Evolutionary conservation across 2,888 invertebrate genomes (phyloP), one percentile per base, ranked within the genome.

Genomic region (Carabus problematicus): DNA sequence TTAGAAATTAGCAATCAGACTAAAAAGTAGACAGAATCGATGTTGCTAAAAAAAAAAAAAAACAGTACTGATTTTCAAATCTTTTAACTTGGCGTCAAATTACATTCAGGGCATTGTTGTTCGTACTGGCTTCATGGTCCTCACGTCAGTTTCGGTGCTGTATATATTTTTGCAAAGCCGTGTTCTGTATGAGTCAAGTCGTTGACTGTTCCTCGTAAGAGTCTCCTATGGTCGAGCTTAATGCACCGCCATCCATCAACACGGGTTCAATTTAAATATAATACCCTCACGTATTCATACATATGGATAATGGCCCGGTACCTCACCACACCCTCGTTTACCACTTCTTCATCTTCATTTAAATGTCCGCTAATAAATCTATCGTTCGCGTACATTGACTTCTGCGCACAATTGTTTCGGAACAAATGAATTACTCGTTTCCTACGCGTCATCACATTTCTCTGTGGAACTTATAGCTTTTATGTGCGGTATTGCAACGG

Each of bases 231-330:
- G 52, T 52, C 52, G 9, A 11, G 19, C 52, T 16, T 52, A 52
- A 52, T 52, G 52, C 52, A 16, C n/a, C 14, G 19, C 52, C 14
- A 52, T 52, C 52, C 52, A 52, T 52, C 52, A 52, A n/a, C 6
- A 14, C 52, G 9, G 18, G 9, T 52, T 52, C 52, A 52, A 52
- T 52, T 52, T 52, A 52, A 52, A 52, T 52, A 52, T 52, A 52
- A 52, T 52, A 7, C 52, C 16, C n/a, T 52, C 52, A 19, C 52
- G 52, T 47, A 52, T 52, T 52, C 52, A 52, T 52, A 52, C 52
- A 52, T 52, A 1, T 52, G 19, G 52, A 52, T 52, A 52, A 52
- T 52, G 14, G 29, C 29, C 29, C 45, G 7, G 3, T 45, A 45
- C n/a, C 45, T 29, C 29, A 12, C 14, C 2, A 2, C 14, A 18